These are phyloP conservation scores for Bathybates hornii DNA, from an alignment of 2,113 vertebrate species.

Conservation along the genomic window DNA sequence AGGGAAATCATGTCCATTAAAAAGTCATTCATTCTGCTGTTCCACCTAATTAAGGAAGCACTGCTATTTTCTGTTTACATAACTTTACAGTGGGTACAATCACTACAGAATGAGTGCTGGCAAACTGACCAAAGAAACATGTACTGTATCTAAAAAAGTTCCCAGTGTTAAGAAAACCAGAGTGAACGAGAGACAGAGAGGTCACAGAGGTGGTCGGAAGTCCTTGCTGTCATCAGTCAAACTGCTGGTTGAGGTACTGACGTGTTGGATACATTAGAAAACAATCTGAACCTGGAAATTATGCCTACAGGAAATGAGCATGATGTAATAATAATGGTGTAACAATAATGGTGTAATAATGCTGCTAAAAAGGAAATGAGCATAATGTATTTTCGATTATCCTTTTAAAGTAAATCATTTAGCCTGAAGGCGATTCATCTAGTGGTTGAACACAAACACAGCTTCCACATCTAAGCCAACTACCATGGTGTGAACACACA, in stretches of 20 bases:
- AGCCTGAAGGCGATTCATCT: conserved; percentile 16
- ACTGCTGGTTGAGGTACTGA: background rate
- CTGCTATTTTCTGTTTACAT: conserved; percentile 9
- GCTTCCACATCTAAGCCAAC: conserved; percentile 26
- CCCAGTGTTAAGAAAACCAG: background rate
- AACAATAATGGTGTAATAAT: background rate
- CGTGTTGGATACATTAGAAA: background rate
- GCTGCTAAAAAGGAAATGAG: background rate
- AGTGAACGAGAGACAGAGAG: background rate
- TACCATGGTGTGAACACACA: conserved; percentile 36
- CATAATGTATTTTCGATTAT: background rate
- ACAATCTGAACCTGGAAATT: background rate
- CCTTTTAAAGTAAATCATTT: background rate
- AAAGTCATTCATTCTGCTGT: conserved; percentile 6
- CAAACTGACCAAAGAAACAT: background rate
- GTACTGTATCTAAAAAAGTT: background rate
- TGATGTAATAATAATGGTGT: background rate
- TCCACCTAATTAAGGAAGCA: conserved; percentile 20
- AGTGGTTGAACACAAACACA: conserved; percentile 7
- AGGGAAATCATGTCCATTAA: conserved; percentile 29
- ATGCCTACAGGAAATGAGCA: background rate
- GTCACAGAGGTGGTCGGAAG: background rate
- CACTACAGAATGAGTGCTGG: background rate
- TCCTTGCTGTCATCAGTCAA: background rate
- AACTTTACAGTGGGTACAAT: background rate